Base-by-base conservation (phyloP, 2,888 invertebrate genomes). In the Aporophyla nigra region DNA sequence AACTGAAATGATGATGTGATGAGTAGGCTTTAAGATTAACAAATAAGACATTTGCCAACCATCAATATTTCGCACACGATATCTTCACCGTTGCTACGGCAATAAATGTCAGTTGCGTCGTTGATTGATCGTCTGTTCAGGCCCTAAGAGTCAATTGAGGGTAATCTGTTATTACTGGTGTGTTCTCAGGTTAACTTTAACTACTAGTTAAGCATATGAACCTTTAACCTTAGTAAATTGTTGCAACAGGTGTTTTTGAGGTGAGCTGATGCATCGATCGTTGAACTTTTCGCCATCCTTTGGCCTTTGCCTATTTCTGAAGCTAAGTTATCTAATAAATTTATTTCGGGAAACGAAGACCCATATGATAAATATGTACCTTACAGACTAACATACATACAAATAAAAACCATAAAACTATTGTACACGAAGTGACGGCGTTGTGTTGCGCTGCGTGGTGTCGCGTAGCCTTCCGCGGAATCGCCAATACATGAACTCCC, bases 81-180 rank as follows among this genome's bases (percentile, higher is more conserved):
- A 24, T 24, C 19, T 1, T n/a, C n/a, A 27, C 6, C 46, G 9
- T 40, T 24, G 62, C 82, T 61, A 69, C 14, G 27, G 24, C 40
- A 68, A 51, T 76, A 77, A 82, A 85, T 68, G 78, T 77, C 72
- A 83, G 59, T 73, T 63, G 62, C 46, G 14, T 24, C 4, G 24
- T 53, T 72, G 83, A 82, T 82, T 66, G 70, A 85, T 78, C 24
- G 61, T 67, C 16, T 58, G 67, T 5, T 9, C 2, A 33, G 12
- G 59, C 62, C 56, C 61, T 82, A 71, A 62, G 59, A 86, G 86
- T 71, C 68, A 78, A 83, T 83, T 86, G 83, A 83, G 86, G 83
- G 83, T 83, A 86, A 83, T 77, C 54, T 73, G 78, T 71, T 82
- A 69, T 78, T 67, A 73, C 70, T 46, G 0, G 24, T 53, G 27